Percentiles rank a stretch among this genome's conserved stretches.
These are phyloP conservation scores for Plestiodon gilberti DNA, from an alignment of 2,113 vertebrate genomes.

Conservation along the genomic window DNA sequence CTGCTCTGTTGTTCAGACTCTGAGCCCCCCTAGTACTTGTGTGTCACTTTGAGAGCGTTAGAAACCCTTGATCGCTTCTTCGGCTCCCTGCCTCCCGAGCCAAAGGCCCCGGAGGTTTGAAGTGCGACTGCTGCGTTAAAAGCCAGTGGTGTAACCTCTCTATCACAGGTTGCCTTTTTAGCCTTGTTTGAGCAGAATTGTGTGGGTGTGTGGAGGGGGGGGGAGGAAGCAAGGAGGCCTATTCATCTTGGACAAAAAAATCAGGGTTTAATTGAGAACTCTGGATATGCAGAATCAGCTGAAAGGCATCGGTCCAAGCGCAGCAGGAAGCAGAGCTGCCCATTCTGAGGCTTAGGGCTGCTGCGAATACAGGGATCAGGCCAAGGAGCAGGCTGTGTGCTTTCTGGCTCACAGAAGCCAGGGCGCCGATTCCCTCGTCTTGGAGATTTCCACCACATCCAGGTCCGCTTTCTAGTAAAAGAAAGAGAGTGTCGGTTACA, in stretches of 20 bases:
- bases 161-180: constrained; percentile 64
- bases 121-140: constrained; percentile 69
- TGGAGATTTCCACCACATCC: constrained; percentile 28
- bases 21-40: constrained; percentile 28
- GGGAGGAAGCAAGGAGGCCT: constrained; percentile 33
- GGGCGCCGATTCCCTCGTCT: not conserved
- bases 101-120: constrained; percentile 67
- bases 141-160: constrained; percentile 62
- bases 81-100: constrained; percentile 61
- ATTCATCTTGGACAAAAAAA: constrained; percentile 52
- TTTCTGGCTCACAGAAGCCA: constrained; percentile 40
- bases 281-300: constrained; percentile 63
- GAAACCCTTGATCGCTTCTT: constrained; percentile 62
- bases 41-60: constrained; percentile 60
- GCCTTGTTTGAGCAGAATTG: constrained; percentile 64
- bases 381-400: constrained; percentile 55
- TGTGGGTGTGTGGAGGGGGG: constrained; percentile 47
- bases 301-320: constrained; percentile 61
- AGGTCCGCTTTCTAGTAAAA: not conserved
- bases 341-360: constrained; percentile 58
- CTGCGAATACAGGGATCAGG: constrained; percentile 58
- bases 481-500: not conserved
- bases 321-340: constrained; percentile 41
- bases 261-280: constrained; percentile 70
- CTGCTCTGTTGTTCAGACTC: constrained; percentile 41